Evolutionary conservation across 2,797 vertebrate species (phyloP).

Genomic region (Pelodytes ibericus): DNA sequence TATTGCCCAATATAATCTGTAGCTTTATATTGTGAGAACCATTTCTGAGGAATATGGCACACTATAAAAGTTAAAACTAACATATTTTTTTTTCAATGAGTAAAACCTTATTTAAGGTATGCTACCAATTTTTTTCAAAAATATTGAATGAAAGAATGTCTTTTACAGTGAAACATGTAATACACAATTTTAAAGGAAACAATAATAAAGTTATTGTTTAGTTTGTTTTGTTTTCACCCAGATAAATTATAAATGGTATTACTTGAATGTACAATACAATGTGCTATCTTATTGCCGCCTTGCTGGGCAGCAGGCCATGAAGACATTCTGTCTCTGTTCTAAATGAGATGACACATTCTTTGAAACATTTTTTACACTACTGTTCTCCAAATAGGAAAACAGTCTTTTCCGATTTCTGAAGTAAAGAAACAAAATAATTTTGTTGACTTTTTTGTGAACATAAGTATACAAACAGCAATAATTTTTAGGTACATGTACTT

Average conservation of each 20-base stretch:
- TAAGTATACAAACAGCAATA: background rate
- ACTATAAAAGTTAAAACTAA: no score
- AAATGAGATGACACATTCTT: conserved; percentile 9
- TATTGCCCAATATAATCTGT: no score
- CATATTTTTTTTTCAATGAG: no score
- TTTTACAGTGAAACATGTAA: background rate
- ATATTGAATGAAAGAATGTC: no score
- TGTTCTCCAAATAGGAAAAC: background rate
- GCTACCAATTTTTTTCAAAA: no score
- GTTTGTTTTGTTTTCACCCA: conserved; percentile 17
- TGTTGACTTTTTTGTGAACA: background rate
- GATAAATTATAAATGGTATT: conserved; percentile 25
- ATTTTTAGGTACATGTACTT: no score
- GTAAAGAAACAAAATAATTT: background rate
- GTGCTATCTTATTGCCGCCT: no score
- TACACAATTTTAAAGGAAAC: background rate
- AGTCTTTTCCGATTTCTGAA: background rate
- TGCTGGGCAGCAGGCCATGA: conserved; percentile 32
- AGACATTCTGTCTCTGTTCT: conserved; percentile 31
- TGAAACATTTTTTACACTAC: conserved; percentile 4
- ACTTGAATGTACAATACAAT: no score
- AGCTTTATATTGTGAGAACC: no score
- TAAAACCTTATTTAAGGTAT: no score
- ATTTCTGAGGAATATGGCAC: no score
- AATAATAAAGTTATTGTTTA: background rate